Base-by-base conservation (phyloP, 2,113 vertebrate species). In the Suricata suricatta region DNA sequence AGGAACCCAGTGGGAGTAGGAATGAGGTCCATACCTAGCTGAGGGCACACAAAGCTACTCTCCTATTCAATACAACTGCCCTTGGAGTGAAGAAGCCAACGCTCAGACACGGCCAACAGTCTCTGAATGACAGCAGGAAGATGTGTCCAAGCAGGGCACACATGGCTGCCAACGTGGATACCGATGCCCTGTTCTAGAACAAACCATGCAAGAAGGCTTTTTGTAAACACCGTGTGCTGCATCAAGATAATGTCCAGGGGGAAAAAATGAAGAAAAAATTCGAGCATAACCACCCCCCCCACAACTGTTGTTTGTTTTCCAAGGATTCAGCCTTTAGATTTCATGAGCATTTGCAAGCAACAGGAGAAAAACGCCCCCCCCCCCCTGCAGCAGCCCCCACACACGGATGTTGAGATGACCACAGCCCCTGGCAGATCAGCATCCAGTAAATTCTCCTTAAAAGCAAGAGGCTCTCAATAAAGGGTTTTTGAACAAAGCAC, bases 261-360 rank as follows among this genome's bases (percentile, higher is more conserved):
- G n/a, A 38, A 85, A 79, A 93, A 72, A 12, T 77, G 47, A 23
- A 50, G 54, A 63, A 93, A 68, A 94, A 57, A 95, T 80, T 29
- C 29, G 57, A 79, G 33, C 64, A 93, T 64, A 17, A 68, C 14
- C 52, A 16, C 52, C 60, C 27, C 44, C 7, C 2, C 14, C 23
- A 44, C 29, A 44, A 92, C n/a, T 93, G 66, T 66, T 7, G 1
- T 90, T 74, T 97, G 83, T 64, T 79, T 97, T 88, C 76, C 35
- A 84, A 12, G 23, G 81, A 96, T 91, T 84, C 85, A 93, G 97
- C 97, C 95, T 96, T 95, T 41, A 71, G 66, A 88, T 83, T 97
- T 98, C 77, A 89, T 6, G 80, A 97, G 88, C 41, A 71, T 93
- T 82, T 97, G 82, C 7, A 47, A 96, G 9, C 47, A 96, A 92